These are phyloP conservation scores for Vespertilio murinus DNA, from an alignment of 2,797 vertebrate genomes.

Conservation along the genomic window DNA sequence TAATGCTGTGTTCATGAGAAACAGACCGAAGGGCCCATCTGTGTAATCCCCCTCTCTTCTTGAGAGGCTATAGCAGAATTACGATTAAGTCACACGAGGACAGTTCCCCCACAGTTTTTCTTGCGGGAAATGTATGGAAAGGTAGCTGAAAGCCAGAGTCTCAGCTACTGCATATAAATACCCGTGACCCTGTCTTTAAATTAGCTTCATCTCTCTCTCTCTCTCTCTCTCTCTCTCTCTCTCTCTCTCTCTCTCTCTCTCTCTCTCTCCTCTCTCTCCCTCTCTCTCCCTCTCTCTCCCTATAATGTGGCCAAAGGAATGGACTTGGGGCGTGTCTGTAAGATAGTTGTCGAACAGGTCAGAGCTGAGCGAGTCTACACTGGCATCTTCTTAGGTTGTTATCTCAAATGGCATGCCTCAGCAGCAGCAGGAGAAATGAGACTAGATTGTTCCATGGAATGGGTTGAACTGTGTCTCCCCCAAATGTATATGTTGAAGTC, in stretches of 20 bases:
- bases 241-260: no score
- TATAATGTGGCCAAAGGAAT: background rate
- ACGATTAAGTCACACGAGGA: slow-evolving; percentile 1
- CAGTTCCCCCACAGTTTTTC: background rate
- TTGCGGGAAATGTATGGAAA: background rate
- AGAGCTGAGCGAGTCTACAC: background rate
- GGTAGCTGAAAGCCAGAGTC: background rate
- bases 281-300: no score
- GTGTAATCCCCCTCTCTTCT: slow-evolving; percentile 47
- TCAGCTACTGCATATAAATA: background rate
- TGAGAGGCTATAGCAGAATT: slow-evolving; percentile 58
- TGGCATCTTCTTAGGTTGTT: accelerated
- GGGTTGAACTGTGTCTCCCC: background rate
- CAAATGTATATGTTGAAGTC: background rate
- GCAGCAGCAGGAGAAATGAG: background rate
- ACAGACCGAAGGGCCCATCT: slow-evolving; percentile 66
- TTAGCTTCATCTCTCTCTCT: background rate
- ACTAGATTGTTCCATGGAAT: accelerated
- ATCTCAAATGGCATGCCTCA: accelerated
- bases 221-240: no score
- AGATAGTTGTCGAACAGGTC: background rate
- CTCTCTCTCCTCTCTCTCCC: no score
- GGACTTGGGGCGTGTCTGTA: background rate
- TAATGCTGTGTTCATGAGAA: slow-evolving; percentile 60
- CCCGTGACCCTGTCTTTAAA: background rate